Conservation (phyloP, 1,140 invertebrate genomes). For the Delia radicum region DNA sequence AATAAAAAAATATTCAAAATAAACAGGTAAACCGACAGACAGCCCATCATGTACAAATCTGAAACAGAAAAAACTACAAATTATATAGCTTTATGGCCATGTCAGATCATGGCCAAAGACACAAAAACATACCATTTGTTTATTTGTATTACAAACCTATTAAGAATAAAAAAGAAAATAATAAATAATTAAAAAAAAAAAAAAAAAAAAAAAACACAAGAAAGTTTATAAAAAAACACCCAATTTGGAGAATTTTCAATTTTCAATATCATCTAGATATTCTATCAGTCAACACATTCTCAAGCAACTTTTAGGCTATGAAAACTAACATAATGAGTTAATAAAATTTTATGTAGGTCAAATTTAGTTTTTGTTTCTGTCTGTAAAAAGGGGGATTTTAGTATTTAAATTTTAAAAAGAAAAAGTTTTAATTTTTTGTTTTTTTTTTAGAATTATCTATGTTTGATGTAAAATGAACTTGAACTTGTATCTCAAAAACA, state of each 20-base stretch:
- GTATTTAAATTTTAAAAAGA: neutral
- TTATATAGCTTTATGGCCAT: neutral
- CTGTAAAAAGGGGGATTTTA: neutral
- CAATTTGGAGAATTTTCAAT: too few species aligned
- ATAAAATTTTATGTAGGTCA: neutral
- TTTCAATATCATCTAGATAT: neutral
- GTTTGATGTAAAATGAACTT: constrained; percentile 3
- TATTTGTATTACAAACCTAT: neutral
- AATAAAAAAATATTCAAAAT: neutral
- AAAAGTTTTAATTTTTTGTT: too few species aligned
- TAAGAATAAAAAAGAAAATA: neutral
- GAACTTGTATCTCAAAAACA: neutral
- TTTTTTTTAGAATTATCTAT: too few species aligned
- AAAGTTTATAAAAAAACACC: neutral
- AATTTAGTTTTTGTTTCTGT: neutral
- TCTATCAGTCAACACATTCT: neutral
- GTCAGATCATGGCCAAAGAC: neutral
- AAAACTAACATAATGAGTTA: neutral
- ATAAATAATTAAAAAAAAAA: neutral
- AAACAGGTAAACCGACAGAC: neutral
- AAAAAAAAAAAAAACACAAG: neutral
- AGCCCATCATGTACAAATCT: too few species aligned
- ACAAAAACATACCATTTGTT: neutral
- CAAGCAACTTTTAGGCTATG: neutral
- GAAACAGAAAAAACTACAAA: too few species aligned